phyloP scores from a whole-genome alignment of 2,113 vertebrate species.

The Tragulus kanchil region DNA sequence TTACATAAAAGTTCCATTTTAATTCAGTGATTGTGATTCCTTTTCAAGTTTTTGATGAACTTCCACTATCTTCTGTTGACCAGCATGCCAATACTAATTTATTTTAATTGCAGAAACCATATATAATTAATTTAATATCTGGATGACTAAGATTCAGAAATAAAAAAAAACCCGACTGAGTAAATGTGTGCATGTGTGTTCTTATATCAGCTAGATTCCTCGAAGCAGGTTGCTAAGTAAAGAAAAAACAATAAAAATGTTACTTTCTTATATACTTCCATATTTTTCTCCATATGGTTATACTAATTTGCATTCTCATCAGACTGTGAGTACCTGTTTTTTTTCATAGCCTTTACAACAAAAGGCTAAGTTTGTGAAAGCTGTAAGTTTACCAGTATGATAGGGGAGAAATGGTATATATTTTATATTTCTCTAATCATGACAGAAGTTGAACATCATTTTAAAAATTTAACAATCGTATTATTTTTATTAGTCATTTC shows the following conservation, averaged over 20 bases:
- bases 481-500: not conserved
- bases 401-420: not conserved
- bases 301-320: not conserved
- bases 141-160: too few species aligned
- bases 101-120: not conserved
- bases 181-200: not conserved
- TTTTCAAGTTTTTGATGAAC: not conserved
- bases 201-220: not conserved
- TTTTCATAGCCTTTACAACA: not conserved
- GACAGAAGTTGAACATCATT: not conserved
- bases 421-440: not conserved
- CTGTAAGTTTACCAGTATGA: not conserved
- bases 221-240: not conserved
- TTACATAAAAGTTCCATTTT: not conserved
- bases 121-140: not conserved
- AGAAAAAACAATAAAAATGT: not conserved
- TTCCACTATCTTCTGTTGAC: not conserved
- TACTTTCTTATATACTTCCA: not conserved
- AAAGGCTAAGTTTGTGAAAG: not conserved
- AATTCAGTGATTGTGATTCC: not conserved
- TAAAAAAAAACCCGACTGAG: too few species aligned
- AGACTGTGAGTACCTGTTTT: not conserved
- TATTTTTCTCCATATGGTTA: not conserved
- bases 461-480: not conserved
- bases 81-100: not conserved